Evolutionary conservation across 1,140 invertebrate genomes (phyloP).

Genomic region (Apis florea): DNA sequence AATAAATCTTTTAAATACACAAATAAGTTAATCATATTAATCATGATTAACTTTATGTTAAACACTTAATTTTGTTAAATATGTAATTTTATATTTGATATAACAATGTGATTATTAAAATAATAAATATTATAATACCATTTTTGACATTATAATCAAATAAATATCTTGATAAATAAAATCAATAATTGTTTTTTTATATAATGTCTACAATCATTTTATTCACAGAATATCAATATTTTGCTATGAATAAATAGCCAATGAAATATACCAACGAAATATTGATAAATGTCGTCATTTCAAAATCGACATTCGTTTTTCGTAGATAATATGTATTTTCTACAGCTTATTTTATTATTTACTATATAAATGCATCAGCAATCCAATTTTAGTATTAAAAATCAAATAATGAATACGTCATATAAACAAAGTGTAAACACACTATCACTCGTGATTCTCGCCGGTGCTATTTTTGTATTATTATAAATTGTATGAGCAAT

Average conservation of each 20-base stretch:
- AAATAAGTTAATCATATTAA: neutral
- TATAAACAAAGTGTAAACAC: slow-evolving; percentile 50
- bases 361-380: no score
- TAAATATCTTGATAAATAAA: neutral
- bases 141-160: neutral
- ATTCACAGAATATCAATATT: neutral
- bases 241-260: neutral
- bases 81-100: neutral
- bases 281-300: neutral
- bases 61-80: no score
- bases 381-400: neutral
- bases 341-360: no score
- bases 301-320: neutral
- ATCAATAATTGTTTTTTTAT: neutral
- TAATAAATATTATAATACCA: neutral
- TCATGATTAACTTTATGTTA: neutral
- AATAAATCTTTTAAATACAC: neutral
- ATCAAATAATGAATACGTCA: neutral
- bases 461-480: slow-evolving; percentile 16
- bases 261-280: neutral
- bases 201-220: neutral
- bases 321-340: neutral
- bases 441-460: neutral
- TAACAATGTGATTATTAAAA: neutral
- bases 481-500: neutral